These are phyloP conservation scores for Bovichtus variegatus DNA, from an alignment of 2,797 vertebrate species.

Conservation along the genomic window DNA sequence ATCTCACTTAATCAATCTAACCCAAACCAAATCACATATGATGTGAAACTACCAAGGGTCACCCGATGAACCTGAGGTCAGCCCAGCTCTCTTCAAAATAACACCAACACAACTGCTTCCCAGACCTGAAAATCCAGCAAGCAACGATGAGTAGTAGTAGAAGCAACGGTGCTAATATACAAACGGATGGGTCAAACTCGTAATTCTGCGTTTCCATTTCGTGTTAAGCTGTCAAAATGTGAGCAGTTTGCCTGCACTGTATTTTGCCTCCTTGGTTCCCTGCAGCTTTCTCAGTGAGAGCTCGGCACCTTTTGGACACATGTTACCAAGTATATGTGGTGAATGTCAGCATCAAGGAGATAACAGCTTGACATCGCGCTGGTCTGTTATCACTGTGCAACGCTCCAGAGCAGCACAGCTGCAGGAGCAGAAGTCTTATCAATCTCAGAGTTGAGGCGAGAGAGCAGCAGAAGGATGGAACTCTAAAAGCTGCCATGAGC, in stretches of 20 bases:
- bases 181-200: slow-evolving; percentile 6
- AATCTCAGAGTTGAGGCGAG: slow-evolving; percentile 62
- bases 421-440: slow-evolving; percentile 78
- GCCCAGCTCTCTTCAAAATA: background rate
- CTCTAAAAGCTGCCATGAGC: slow-evolving; percentile 49
- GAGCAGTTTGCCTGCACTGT: slow-evolving; percentile 11
- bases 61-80: background rate
- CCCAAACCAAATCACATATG: background rate
- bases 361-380: slow-evolving; percentile 79
- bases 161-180: background rate
- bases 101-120: background rate
- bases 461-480: slow-evolving; percentile 54
- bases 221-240: slow-evolving; percentile 32
- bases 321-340: slow-evolving; percentile 75
- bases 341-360: slow-evolving; percentile 82
- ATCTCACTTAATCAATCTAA: background rate
- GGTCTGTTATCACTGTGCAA: slow-evolving; percentile 73
- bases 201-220: background rate
- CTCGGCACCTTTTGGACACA: slow-evolving; percentile 61
- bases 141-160: background rate
- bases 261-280: slow-evolving; percentile 39
- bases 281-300: slow-evolving; percentile 52
- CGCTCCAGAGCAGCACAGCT: slow-evolving; percentile 71
- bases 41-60: background rate
- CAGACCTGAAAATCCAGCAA: background rate